Percentiles rank a stretch among this genome's conserved stretches.
Conservation (phyloP, 2,888 invertebrate genomes). For the Trypoxylon attenuatum region DNA sequence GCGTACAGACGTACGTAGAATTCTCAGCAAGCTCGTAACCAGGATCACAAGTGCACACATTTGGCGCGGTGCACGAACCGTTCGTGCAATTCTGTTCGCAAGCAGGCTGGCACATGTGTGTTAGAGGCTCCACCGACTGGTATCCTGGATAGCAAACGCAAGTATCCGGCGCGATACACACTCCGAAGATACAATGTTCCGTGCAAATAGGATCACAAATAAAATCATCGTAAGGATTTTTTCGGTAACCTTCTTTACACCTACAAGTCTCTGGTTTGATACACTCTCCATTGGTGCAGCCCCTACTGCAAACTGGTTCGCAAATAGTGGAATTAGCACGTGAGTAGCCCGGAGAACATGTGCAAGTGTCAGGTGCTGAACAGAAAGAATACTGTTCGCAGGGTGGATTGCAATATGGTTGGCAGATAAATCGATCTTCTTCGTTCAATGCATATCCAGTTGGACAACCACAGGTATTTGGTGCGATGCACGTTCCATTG, state of each 20-base stretch:
- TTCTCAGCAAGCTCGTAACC: conserved; percentile 67
- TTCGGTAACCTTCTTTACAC: conserved; percentile 72
- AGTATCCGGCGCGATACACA: conserved; percentile 71
- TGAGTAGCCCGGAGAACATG: conserved; percentile 53
- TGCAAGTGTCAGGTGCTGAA: conserved; percentile 50
- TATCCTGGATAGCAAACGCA: conserved; percentile 69
- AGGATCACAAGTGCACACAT: conserved; percentile 69
- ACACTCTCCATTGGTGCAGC: conserved; percentile 76
- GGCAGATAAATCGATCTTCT: conserved; percentile 55
- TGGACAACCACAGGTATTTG: conserved; percentile 57
- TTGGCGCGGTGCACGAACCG: conserved; percentile 74
- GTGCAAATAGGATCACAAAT: conserved; percentile 73
- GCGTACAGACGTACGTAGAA: conserved; percentile 11
- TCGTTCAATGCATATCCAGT: conserved; percentile 75
- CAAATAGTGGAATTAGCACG: conserved; percentile 50
- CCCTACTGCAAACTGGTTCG: conserved; percentile 64
- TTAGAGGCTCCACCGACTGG: background rate
- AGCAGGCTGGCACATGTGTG: conserved; percentile 52
- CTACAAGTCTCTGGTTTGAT: conserved; percentile 70
- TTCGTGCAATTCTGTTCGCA: conserved; percentile 71
- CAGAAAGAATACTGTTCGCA: conserved; percentile 59
- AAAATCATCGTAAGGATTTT: conserved; percentile 32
- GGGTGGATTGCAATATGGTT: conserved; percentile 13
- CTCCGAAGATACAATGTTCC: conserved; percentile 65
- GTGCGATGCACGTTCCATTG: conserved; percentile 55